Base-by-base conservation (phyloP, 2,888 invertebrate species). In the Lycaena phlaeas region DNA sequence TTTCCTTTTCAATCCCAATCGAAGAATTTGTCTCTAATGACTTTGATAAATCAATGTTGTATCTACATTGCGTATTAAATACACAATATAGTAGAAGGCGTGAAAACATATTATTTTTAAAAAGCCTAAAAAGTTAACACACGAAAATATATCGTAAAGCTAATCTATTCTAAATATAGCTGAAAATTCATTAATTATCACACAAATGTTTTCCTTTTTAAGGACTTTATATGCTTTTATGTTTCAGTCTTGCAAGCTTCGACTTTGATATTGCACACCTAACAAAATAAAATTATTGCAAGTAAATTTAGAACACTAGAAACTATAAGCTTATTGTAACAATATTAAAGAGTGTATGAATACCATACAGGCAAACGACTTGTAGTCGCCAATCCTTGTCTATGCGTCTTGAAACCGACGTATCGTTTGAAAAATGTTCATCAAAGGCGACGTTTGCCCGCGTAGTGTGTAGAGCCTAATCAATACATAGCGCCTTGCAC, bases 211-310 rank as follows among this genome's bases (percentile, higher is more conserved):
- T 36, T 74, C 81, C 81, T 81, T 81, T 65, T 59, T 41, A 79
- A 81, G 81, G 79, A 74, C 51, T 53, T 61, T 57, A 62, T 56
- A 34, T 55, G 44, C 61, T 61, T 58, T 66, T 56, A 59, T 54
- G 53, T 57, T 54, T 81, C 81, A 81, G 81, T 81, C 82, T 82
- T 79, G 71, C 75, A 68, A 72, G 76, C 77, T 64, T 72, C 61
- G 68, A 70, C 49, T 47, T 41, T 42, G 43, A 48, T 48, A 50
- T 36, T 26, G 40, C 42, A 46, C 42, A 41, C 22, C 36, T 29
- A 42, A 41, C 44, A 38, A 40, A 50, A 46, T 31, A 26, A 11
- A 25, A 25, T 15, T 9, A 25, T 25, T 25, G 22, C 34, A 18
- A 11, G 22, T 7, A 11, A 18, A 2, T n/a, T n/a, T n/a, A n/a